Evolutionary conservation across 2,888 invertebrate species (phyloP).

Genomic region (Anthrax anthrax): DNA sequence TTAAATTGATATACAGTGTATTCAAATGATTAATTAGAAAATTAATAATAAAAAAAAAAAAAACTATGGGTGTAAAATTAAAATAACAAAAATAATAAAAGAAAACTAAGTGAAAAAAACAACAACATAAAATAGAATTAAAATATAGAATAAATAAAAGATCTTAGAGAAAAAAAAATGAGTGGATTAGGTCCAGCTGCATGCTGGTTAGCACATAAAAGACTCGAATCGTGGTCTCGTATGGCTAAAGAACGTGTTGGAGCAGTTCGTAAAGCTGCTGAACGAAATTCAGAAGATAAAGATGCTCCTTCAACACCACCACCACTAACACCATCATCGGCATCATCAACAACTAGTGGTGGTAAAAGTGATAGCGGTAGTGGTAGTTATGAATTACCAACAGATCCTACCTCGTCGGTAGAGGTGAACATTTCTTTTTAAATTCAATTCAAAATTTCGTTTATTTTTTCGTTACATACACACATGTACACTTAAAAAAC

Average conservation of each 20-base stretch:
- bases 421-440: constrained; percentile 20
- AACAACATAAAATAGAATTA: too few species aligned
- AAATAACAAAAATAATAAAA: too few species aligned
- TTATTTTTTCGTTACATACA: too few species aligned
- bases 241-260: constrained; percentile 52
- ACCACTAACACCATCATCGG: constrained; percentile 31
- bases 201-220: constrained; percentile 63
- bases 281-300: constrained; percentile 28
- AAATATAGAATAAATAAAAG: too few species aligned
- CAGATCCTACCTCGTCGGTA: constrained; percentile 21
- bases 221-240: constrained; percentile 61
- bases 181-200: constrained; percentile 59
- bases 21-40: too few species aligned
- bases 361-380: constrained; percentile 28
- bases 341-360: constrained; percentile 31
- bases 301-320: constrained; percentile 26
- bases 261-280: constrained; percentile 32
- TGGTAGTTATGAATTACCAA: constrained; percentile 31
- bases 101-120: too few species aligned
- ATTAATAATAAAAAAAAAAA: too few species aligned
- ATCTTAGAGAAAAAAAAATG: constrained; percentile 28
- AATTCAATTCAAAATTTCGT: not conserved
- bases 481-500: too few species aligned
- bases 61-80: too few species aligned
- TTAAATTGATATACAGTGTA: too few species aligned